Base-by-base conservation (phyloP, 2,888 invertebrate species). In the Baccha elongata region DNA sequence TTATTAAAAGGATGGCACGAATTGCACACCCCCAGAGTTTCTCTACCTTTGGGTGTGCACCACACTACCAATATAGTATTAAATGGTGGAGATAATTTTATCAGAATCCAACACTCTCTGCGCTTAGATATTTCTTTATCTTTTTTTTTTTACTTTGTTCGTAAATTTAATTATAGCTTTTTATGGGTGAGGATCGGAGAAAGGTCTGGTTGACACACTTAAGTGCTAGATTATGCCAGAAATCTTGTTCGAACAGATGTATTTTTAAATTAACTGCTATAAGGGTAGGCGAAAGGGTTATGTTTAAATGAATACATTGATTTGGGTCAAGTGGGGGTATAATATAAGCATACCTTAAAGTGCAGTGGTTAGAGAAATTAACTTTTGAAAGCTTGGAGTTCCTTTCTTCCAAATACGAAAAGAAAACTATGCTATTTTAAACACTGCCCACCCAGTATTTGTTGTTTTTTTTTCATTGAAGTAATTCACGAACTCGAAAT, bases 51-150 rank as follows among this genome's bases (percentile, higher is more conserved):
- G 1, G 37, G 13, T 50, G 40, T 46, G 23, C 29, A 52, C 17
- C 26, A 44, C 7, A 26, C 44, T 2, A 0, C 19, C 50, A 0
- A 5, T 11, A 4, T 1, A 8, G n/a, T 2, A 3, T 7, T 21
- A 64, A 83, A 78, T 78, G 83, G 68, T 68, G 64, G 72, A 68
- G 67, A 73, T 78, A 73, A 68, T 64, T 83, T 68, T 64, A 55
- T 58, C 46, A 50, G 58, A 64, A 65, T 69, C 35, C 6, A 55
- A 55, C 37, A 55, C 23, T 23, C 11, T 62, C 26, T 13, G 15
- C 21, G 26, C 26, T 19, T 7, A 6, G 19, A 1, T 15, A 32
- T 42, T 6, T 7, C 23, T 23, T 37, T 60, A 60, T 32, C 23
- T 19, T 50, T 46, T 13, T 72, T 5, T 19, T 32, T 42, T 13